Evolutionary conservation across 2,113 vertebrate genomes (phyloP).

Genomic region (Hyperoodon ampullatus): DNA sequence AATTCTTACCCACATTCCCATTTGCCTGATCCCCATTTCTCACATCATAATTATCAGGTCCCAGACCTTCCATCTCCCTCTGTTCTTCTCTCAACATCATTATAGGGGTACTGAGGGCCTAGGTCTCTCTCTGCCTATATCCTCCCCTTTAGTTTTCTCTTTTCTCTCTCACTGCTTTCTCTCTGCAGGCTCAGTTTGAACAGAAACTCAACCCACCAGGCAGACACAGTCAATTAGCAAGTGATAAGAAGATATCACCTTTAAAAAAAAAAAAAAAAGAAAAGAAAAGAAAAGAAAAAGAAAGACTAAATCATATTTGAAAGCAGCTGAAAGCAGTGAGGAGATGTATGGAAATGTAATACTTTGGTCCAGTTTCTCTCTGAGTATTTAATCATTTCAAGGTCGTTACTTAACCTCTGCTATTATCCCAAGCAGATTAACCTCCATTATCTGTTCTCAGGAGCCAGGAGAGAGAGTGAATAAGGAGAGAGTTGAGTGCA

Average conservation of each 20-base stretch:
- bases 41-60: too few species aligned
- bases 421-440: background rate
- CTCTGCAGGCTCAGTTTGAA: background rate
- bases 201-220: background rate
- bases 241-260: constrained; percentile 24
- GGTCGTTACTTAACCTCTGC: constrained; percentile 49
- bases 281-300: background rate
- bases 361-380: background rate
- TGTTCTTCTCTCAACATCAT: background rate
- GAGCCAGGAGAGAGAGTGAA: background rate
- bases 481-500: background rate
- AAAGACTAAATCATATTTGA: background rate
- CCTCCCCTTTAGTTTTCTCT: background rate
- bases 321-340: constrained; percentile 28
- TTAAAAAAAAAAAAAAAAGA: background rate
- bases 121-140: background rate
- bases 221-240: constrained; percentile 53
- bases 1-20: background rate
- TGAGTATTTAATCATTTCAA: constrained; percentile 9
- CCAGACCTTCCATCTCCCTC: background rate
- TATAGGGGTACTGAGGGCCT: background rate
- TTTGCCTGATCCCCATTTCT: background rate
- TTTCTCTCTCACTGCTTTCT: constrained; percentile 1
- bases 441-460: background rate
- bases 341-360: background rate